Base-by-base conservation (phyloP, 2,888 invertebrate genomes). In the Spodoptera picta region DNA sequence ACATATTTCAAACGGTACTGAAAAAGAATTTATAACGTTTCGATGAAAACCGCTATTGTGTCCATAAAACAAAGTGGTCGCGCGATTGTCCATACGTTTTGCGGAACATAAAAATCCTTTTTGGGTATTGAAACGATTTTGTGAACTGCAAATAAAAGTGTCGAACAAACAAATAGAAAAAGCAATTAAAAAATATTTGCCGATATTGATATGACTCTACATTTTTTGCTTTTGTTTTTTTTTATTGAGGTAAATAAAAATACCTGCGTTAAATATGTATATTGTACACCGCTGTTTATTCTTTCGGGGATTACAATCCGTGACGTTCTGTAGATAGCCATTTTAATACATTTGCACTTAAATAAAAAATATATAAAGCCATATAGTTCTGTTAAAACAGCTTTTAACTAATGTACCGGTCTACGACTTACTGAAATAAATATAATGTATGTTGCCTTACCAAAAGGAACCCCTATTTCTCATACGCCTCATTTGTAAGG, bases 401-500 rank as follows among this genome's bases (percentile, higher is more conserved):
- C 36, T 9, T 9, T 36, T 36, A 9, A 36, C 36, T 9, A 36
- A 36, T 36, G 36, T 36, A 36, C 36, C 36, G 36, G 36, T 36
- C 6, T 52, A 49, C 46, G 24, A 24, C 9, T 41, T 51, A 47
- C 31, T 43, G 41, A 52, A 48, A 49, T 66, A 65, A 65, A 42
- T 10, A 41, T 36, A 23, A 69, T 65, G 43, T 44, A 23, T 51
- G 4, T 59, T 52, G 19, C 46, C 23, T 49, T 49, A 9, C n/a
- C 36, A n/a, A 46, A 69, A 45, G 43, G 49, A 12, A 46, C 19
- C 27, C 49, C n/a, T 27, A 42, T 24, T 54, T 45, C 46, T 57
- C 44, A 1, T 66, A 60, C 55, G 23, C 54, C 46, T 48, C 46
- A 63, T 69, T 69, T 70, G 60, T 69, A 61, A 57, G 46, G 50